Percentiles rank a stretch among this genome's conserved stretches.
Evolutionary conservation across 2,797 vertebrate genomes (phyloP).

Genomic region (Schizopygopsis pylzovi): DNA sequence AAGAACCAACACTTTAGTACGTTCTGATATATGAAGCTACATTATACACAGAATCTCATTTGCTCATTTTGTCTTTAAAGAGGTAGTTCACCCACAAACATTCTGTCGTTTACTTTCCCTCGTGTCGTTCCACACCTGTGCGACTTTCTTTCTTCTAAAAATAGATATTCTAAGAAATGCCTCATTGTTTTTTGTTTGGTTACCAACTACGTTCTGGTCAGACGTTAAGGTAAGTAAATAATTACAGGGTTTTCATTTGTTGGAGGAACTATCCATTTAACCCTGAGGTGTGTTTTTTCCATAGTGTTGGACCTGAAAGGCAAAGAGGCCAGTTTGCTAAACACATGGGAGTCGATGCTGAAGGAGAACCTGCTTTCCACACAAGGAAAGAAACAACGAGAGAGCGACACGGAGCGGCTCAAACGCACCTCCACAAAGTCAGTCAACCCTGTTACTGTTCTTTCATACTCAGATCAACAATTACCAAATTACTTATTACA

Average conservation of each 20-base stretch:
- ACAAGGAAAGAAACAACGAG: slow-evolving; percentile 76
- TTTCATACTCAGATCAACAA: background rate
- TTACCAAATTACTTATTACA: background rate
- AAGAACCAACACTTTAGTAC: slow-evolving; percentile 83
- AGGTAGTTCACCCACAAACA: background rate
- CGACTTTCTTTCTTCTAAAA: background rate
- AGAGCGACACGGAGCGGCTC: slow-evolving; percentile 81
- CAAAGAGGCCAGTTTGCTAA: slow-evolving; percentile 73
- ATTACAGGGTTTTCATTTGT: background rate
- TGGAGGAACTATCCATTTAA: background rate
- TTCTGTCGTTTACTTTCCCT: background rate
- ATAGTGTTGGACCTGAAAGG: slow-evolving; percentile 74
- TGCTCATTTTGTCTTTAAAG: background rate
- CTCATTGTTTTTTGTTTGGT: background rate
- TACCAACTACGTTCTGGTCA: background rate
- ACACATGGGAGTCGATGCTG: slow-evolving; percentile 86
- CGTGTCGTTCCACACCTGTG: background rate
- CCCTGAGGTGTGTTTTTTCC: background rate
- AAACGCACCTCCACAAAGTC: slow-evolving; percentile 85
- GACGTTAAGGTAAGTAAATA: background rate
- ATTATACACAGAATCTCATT: background rate
- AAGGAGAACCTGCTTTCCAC: slow-evolving; percentile 84
- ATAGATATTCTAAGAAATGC: background rate
- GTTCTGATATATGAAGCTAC: slow-evolving; percentile 45
- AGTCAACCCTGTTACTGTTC: slow-evolving; percentile 38